These are phyloP conservation scores for Drosophila mettleri DNA, from an alignment of 2,888 invertebrate genomes.

Conservation along the genomic window DNA sequence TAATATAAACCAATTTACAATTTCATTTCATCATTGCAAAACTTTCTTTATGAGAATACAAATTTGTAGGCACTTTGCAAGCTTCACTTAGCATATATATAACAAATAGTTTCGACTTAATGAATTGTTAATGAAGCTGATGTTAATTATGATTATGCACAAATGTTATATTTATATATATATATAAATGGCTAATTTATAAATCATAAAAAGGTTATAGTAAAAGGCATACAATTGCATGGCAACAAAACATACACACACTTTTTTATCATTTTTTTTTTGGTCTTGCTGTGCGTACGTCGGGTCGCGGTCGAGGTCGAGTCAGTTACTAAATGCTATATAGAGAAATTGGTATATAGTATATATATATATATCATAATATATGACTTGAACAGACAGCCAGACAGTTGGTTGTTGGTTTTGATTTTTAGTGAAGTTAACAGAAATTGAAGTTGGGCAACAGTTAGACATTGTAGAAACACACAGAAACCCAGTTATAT, in stretches of 20 bases:
- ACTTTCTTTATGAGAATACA: no score
- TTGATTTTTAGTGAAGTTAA: slow-evolving; percentile 5
- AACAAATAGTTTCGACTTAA: background rate
- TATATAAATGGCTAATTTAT: slow-evolving; percentile 16
- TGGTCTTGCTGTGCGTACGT: slow-evolving; percentile 36
- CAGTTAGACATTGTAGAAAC: slow-evolving; percentile 6
- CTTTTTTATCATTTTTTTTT: slow-evolving; percentile 48
- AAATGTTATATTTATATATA: slow-evolving; percentile 9
- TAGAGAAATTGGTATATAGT: no score
- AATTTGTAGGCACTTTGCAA: background rate
- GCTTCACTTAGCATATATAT: background rate
- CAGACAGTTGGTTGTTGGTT: slow-evolving; percentile 1
- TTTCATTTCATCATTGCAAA: no score
- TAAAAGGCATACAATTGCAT: slow-evolving; percentile 77
- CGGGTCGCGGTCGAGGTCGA: slow-evolving; percentile 41
- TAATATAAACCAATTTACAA: no score
- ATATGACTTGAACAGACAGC: slow-evolving; percentile 18
- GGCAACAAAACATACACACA: slow-evolving; percentile 80
- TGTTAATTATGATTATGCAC: background rate
- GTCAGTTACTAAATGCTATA: slow-evolving; percentile 44
- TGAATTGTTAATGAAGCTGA: background rate
- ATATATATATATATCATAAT: slow-evolving; percentile 3
- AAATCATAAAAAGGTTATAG: slow-evolving; percentile 53
- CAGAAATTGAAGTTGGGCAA: slow-evolving; percentile 3
- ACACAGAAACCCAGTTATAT: slow-evolving; percentile 32